Conservation (phyloP, 2,888 invertebrate species). For the Anticlea derivata region DNA sequence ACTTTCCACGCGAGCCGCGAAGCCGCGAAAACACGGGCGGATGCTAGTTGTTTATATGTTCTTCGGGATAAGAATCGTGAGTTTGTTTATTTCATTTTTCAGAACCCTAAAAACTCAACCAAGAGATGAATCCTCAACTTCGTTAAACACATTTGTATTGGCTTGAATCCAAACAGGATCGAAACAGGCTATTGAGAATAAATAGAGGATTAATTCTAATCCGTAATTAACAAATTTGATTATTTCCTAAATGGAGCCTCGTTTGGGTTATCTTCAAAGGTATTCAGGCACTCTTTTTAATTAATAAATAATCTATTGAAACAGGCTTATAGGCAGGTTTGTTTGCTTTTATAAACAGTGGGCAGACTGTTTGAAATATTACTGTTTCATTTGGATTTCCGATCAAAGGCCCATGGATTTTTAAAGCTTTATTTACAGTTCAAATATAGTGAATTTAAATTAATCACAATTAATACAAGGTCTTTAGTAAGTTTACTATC, state of each 20-base stretch:
- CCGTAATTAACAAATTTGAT: constrained; percentile 27
- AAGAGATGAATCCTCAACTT: neutral
- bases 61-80: no score
- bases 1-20: no score
- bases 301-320: constrained; percentile 9
- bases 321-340: neutral
- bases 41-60: no score
- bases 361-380: constrained; percentile 24
- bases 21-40: no score
- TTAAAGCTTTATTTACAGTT: no score
- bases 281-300: constrained; percentile 1
- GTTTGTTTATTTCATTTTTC: no score
- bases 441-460: no score
- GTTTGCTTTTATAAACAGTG: constrained; percentile 5
- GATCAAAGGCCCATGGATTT: neutral
- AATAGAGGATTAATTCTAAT: constrained; percentile 18
- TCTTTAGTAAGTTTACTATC: no score
- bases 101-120: neutral
- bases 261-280: constrained; percentile 21
- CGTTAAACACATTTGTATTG: neutral
- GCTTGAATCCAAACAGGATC: constrained; percentile 4
- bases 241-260: constrained; percentile 21
- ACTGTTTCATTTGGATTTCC: neutral
- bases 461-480: no score
- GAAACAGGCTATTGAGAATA: constrained; percentile 8